A percentile compares a stretch with the other conserved stretches of the same genome.
Conservation (phyloP, 1,140 invertebrate species). For the Nebria ingens region DNA sequence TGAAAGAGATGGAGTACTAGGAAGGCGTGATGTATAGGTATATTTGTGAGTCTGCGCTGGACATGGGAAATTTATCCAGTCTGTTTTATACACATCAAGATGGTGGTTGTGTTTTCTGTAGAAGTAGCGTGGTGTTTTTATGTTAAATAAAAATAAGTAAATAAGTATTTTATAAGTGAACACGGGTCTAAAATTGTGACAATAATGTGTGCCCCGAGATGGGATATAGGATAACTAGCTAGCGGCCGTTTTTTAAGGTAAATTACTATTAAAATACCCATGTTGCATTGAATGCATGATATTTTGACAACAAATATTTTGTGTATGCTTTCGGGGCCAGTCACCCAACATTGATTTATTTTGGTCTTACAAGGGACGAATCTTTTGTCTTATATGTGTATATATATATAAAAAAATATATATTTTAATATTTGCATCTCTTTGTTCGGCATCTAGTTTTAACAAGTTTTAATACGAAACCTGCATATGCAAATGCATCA, state of each 20-base stretch:
- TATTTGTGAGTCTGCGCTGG: neutral
- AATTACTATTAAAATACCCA: slow-evolving; percentile 12
- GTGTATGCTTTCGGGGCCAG: slow-evolving; percentile 10
- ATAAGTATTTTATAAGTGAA: slow-evolving; percentile 23
- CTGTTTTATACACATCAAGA: slow-evolving; percentile 16
- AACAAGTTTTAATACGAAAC: neutral
- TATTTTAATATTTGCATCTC: too few relatives aligned
- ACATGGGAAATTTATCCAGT: slow-evolving; percentile 9
- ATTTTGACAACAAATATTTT: slow-evolving; percentile 5
- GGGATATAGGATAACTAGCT: slow-evolving; percentile 17
- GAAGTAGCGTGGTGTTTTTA: slow-evolving; percentile 16
- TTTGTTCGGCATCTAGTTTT: neutral
- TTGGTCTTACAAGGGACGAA: neutral
- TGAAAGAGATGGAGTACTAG: too few relatives aligned
- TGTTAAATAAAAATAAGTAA: slow-evolving; percentile 18
- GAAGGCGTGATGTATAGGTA: neutral
- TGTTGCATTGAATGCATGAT: slow-evolving; percentile 3
- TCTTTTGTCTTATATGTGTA: slow-evolving; percentile 8
- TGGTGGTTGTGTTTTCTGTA: slow-evolving; percentile 16
- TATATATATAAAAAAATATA: neutral
- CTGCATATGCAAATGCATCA: too few relatives aligned
- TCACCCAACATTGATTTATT: slow-evolving; percentile 5
- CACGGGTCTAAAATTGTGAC: slow-evolving; percentile 23
- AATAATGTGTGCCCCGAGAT: slow-evolving; percentile 21
- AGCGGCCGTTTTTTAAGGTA: slow-evolving; percentile 15